Conservation (phyloP, 2,888 invertebrate genomes). For the Atherix ibis region DNA sequence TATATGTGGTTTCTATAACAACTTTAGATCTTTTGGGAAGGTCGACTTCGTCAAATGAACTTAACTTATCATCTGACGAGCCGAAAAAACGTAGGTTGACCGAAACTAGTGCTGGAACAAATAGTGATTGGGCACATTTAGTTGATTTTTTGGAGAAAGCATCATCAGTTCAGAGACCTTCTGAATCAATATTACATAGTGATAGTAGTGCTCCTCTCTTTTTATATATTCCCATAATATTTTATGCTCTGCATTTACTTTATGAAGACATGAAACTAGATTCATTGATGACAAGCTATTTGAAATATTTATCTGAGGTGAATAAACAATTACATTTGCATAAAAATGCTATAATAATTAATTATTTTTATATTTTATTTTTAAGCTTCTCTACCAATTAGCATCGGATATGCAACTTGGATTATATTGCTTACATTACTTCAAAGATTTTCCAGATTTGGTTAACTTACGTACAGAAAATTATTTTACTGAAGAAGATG, state of each 20-base stretch:
- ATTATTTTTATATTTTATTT: not conserved
- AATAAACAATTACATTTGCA: not conserved
- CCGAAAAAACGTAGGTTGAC: slow-evolving; percentile 55
- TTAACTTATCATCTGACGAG: slow-evolving; percentile 36
- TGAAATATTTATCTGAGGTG: slow-evolving; percentile 46
- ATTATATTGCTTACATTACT: slow-evolving; percentile 63
- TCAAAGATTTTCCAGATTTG: slow-evolving; percentile 68
- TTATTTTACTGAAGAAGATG: slow-evolving; percentile 34
- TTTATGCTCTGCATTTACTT: slow-evolving; percentile 70
- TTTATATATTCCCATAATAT: slow-evolving; percentile 52
- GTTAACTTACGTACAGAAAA: slow-evolving; percentile 18
- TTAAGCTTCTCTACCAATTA: slow-evolving; percentile 52
- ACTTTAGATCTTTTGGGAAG: slow-evolving; percentile 23
- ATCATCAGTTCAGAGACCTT: slow-evolving; percentile 7
- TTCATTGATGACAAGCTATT: slow-evolving; percentile 46
- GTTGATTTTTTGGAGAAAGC: slow-evolving; percentile 23
- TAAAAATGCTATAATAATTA: not conserved
- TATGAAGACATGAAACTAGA: slow-evolving; percentile 86
- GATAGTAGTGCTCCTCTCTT: slow-evolving; percentile 48
- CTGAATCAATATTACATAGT: slow-evolving; percentile 11
- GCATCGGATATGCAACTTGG: slow-evolving; percentile 57
- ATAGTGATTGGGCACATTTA: slow-evolving; percentile 69
- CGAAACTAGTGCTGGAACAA: slow-evolving; percentile 47
- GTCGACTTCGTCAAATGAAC: slow-evolving; percentile 17
- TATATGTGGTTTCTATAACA: too few relatives aligned